Conservation (phyloP, 2,797 vertebrate species). For the Phylloscopus collybita region DNA sequence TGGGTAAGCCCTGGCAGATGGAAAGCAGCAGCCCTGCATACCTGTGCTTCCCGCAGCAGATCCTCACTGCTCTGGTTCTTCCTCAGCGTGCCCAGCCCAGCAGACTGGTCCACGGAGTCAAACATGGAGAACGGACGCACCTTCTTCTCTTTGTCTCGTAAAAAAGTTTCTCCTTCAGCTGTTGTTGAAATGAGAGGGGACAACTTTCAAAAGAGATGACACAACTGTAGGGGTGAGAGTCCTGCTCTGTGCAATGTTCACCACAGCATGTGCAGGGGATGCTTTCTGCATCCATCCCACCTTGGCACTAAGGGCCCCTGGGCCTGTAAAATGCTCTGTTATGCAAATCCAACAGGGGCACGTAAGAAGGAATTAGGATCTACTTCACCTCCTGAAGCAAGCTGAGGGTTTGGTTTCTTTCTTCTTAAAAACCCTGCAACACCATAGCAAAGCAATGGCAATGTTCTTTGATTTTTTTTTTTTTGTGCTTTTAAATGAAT, state of each 20-base stretch:
- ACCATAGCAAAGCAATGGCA: neutral
- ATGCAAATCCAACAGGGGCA: neutral
- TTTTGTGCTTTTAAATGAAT: neutral
- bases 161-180: slow-evolving; percentile 83
- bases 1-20: neutral
- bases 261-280: neutral
- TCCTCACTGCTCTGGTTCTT: slow-evolving; percentile 98
- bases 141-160: slow-evolving; percentile 88
- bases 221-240: neutral
- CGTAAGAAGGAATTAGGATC: neutral
- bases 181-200: neutral
- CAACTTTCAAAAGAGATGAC: neutral
- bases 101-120: slow-evolving; percentile 83
- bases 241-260: neutral
- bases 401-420: neutral
- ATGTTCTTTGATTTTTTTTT: too few species aligned
- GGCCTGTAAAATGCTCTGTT: neutral
- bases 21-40: slow-evolving; percentile 38
- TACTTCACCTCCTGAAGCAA: accelerated
- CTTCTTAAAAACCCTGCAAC: neutral
- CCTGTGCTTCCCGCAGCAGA: slow-evolving; percentile 90
- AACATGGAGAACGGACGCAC: slow-evolving; percentile 94
- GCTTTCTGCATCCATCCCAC: neutral
- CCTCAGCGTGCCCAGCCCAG: slow-evolving; percentile 79
- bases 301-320: neutral